Conservation (phyloP, 2,797 vertebrate species). For the Parauchenoglanis punctatus region DNA sequence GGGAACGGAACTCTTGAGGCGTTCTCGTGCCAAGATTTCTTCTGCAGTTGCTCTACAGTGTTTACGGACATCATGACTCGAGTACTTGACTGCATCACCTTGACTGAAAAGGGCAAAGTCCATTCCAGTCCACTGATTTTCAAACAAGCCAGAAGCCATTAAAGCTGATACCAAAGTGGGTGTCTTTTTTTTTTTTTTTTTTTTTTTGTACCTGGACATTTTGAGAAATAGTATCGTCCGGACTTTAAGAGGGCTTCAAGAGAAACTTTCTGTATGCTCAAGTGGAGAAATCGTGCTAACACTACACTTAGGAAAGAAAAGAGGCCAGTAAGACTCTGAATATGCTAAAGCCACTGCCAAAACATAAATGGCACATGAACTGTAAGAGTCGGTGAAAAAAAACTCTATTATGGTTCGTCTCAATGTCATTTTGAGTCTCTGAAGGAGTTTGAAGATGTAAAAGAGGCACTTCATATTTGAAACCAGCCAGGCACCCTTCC, state of each 20-base stretch:
- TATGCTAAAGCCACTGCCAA: slow-evolving; percentile 69
- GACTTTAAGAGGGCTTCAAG: slow-evolving; percentile 53
- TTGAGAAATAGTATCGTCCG: slow-evolving; percentile 45
- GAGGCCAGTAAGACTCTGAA: slow-evolving; percentile 51
- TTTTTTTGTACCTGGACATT: slow-evolving; percentile 39
- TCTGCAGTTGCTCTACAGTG: slow-evolving; percentile 7
- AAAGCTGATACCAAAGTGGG: slow-evolving; percentile 77
- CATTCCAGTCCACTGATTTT: slow-evolving; percentile 57
- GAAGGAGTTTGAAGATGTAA: slow-evolving; percentile 58
- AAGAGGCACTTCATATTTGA: slow-evolving; percentile 74
- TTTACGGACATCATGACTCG: slow-evolving; percentile 47
- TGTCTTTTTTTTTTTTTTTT: slow-evolving; percentile 57
- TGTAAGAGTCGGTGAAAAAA: slow-evolving; percentile 61
- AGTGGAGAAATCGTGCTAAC: slow-evolving; percentile 65
- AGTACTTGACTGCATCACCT: slow-evolving; percentile 41
- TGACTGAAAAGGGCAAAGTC: slow-evolving; percentile 61
- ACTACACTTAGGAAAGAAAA: slow-evolving; percentile 30
- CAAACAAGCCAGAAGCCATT: slow-evolving; percentile 77
- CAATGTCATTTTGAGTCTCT: slow-evolving; percentile 66
- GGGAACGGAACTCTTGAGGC: slow-evolving; percentile 41
- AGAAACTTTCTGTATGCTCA: slow-evolving; percentile 70
- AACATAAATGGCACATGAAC: slow-evolving; percentile 59
- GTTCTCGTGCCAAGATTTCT: slow-evolving; percentile 13
- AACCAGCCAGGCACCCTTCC: slow-evolving; percentile 62
- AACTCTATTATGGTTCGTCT: slow-evolving; percentile 64